Evolutionary conservation across 1,140 invertebrate genomes (phyloP), one percentile per base, ranked within the genome.

Genomic region (Microplitis mediator): DNA sequence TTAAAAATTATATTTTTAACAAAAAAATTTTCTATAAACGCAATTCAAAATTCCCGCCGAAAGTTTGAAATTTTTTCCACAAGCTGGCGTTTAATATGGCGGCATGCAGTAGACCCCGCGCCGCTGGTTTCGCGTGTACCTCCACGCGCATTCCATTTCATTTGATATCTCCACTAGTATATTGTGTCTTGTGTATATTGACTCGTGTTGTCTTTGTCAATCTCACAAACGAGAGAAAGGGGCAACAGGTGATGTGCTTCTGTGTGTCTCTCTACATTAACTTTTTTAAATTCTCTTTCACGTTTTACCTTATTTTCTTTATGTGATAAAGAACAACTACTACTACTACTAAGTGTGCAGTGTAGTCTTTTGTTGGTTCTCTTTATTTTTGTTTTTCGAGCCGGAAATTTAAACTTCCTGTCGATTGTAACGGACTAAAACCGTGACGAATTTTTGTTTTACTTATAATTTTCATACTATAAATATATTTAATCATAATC

Each of bases 401-500:
- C 65, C 65, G 65, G 65, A 67, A 67, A 67, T 67, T 67, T 31
- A 13, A 14, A 45, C 65, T 67, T 67, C 65, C 65, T 67, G 65
- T 67, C 45, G 50, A 67, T 67, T 52, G 65, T 67, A 36, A 67
- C 51, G 45, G 65, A 32, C 31, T 35, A 8, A 67, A 64, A 50
- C 65, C 65, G 51, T 54, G 50, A 67, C 65, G 65, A 67, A 45
- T 32, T 51, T 54, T 5, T 31, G 50, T 67, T n/a, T 4, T 50
- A n/a, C 14, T n/a, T 23, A n/a, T n/a, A 31, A 31, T 35, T 62
- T n/a, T 23, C 23, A 32, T 32, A 62, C 3, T 0, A 35, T 23
- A 23, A 23, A 23, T 2, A 23, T 23, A 23, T 35, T 35, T 23
- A 34, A 62, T 34, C 6, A 62, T 34, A 34, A 34, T 14, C 34